Conservation (phyloP, 1,140 invertebrate genomes). For the Platyscapa corneri region DNA sequence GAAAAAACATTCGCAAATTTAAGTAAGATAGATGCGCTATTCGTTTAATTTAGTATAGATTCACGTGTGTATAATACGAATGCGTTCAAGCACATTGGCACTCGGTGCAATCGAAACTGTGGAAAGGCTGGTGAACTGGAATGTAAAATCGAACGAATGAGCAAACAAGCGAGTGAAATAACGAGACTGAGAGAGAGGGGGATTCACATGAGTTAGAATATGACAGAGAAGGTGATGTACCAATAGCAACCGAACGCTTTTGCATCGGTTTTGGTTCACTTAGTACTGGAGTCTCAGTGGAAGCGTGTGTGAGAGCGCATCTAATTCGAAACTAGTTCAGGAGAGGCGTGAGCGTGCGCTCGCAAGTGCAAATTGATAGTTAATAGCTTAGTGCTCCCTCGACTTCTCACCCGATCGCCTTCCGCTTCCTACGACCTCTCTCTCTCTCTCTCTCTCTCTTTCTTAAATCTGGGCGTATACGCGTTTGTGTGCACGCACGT, state of each 20-base stretch:
- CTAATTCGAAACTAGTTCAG: constrained; percentile 42
- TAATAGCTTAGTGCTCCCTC: constrained; percentile 47
- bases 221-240: neutral
- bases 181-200: neutral
- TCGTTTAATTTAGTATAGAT: neutral
- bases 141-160: neutral
- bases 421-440: neutral
- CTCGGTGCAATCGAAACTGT: constrained; percentile 3
- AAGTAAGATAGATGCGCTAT: too few relatives aligned
- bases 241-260: constrained; percentile 9
- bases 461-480: neutral
- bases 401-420: constrained; percentile 38
- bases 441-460: neutral
- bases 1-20: too few relatives aligned
- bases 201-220: neutral
- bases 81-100: neutral
- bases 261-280: constrained; percentile 29
- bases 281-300: neutral
- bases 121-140: constrained; percentile 32
- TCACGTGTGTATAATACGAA: neutral
- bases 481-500: neutral
- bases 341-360: neutral
- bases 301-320: neutral
- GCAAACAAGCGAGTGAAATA: constrained; percentile 9
- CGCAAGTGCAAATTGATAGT: constrained; percentile 39